phyloP scores from a whole-genome alignment of 2,888 invertebrate species.

The Drosophila barbarae region DNA sequence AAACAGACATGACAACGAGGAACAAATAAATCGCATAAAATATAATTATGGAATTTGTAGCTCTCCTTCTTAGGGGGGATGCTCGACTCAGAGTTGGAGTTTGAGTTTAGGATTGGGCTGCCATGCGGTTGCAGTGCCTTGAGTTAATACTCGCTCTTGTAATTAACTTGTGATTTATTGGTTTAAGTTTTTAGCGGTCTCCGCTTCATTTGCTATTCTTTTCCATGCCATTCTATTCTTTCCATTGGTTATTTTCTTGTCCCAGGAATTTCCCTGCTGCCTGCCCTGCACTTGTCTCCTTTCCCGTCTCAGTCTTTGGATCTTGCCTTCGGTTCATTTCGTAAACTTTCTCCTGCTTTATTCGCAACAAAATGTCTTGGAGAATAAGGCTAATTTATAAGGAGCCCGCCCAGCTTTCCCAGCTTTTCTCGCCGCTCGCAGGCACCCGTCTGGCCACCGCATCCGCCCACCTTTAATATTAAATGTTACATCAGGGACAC shows the following conservation, averaged over 20 bases:
- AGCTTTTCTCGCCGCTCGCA: constrained; percentile 3
- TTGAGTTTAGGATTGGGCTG: constrained; percentile 11
- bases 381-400: constrained; percentile 77
- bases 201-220: constrained; percentile 57
- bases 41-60: constrained; percentile 77
- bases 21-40: constrained; percentile 77
- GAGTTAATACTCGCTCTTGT: constrained; percentile 75
- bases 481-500: constrained; percentile 80
- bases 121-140: constrained; percentile 58
- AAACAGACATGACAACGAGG: constrained; percentile 72
- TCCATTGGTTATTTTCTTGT: constrained; percentile 30
- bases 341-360: constrained; percentile 70
- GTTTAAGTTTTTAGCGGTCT: constrained; percentile 68
- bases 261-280: constrained; percentile 18
- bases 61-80: constrained; percentile 33
- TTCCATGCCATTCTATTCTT: constrained; percentile 19
- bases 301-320: constrained; percentile 22
- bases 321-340: constrained; percentile 44
- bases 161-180: constrained; percentile 79
- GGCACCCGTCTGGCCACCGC: constrained; percentile 27
- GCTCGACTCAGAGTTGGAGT: not conserved
- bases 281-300: not conserved
- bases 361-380: constrained; percentile 74
- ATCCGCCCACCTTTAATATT: constrained; percentile 74
- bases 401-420: constrained; percentile 47